A percentile compares a stretch with the other conserved stretches of the same genome.
phyloP scores from a whole-genome alignment of 2,888 invertebrate species.

The Scrobipalpa costella region DNA sequence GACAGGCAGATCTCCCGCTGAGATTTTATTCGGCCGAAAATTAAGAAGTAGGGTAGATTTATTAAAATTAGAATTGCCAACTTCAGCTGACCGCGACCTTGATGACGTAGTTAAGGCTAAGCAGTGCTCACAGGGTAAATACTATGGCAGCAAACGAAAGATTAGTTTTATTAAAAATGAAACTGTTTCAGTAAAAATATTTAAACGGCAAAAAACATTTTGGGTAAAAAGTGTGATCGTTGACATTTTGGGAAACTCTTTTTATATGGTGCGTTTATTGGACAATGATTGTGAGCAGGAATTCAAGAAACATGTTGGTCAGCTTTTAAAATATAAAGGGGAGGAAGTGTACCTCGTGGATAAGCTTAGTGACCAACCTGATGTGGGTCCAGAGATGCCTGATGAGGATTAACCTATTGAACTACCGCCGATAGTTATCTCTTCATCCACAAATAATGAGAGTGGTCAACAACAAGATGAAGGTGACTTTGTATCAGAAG shows the following conservation, averaged over 20 bases:
- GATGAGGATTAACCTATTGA: not conserved
- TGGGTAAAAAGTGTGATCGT: conserved; percentile 27
- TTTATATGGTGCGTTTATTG: conserved; percentile 19
- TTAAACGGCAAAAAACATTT: conserved; percentile 23
- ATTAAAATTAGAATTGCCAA: conserved; percentile 7
- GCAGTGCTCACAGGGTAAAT: conserved; percentile 27
- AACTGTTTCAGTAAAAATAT: conserved; percentile 21
- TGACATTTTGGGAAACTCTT: conserved; percentile 12
- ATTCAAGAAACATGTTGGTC: not conserved
- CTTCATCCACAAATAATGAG: not conserved
- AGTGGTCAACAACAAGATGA: not conserved
- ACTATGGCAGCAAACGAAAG: conserved; percentile 9
- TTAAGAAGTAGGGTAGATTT: conserved; percentile 27
- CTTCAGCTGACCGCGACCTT: conserved; percentile 16
- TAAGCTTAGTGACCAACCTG: not conserved
- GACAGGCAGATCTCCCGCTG: conserved; percentile 27
- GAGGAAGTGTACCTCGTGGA: not conserved
- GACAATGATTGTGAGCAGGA: not conserved
- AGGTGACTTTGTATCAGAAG: too few species aligned
- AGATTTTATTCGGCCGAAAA: conserved; percentile 27
- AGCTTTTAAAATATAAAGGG: conserved; percentile 11
- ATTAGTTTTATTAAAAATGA: conserved; percentile 19
- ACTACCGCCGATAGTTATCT: conserved; percentile 10
- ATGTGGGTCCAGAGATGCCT: not conserved
- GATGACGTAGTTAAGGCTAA: conserved; percentile 18